A percentile compares a stretch with the other conserved stretches of the same genome.
Evolutionary conservation across 2,113 vertebrate species (phyloP).

Genomic region (Fregetta grallaria): DNA sequence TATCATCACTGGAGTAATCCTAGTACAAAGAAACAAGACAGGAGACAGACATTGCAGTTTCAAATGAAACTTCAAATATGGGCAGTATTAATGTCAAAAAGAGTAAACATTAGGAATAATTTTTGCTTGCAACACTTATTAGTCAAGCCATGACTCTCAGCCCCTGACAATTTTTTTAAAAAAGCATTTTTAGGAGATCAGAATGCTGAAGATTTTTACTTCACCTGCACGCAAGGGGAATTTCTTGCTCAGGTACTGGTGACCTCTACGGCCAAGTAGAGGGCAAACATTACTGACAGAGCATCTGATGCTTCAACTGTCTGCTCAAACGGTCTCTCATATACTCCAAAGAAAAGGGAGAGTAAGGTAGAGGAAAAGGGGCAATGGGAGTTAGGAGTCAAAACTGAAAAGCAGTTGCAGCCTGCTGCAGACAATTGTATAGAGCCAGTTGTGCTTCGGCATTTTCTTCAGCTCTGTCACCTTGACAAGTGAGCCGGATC

Average conservation of each 20-base stretch:
- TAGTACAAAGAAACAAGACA: constrained; percentile 58
- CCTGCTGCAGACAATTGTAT: background rate
- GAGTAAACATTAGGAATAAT: background rate
- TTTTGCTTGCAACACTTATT: background rate
- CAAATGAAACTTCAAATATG: background rate
- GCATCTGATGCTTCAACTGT: background rate
- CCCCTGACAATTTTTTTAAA: background rate
- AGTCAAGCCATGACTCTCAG: background rate
- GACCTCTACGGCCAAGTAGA: background rate
- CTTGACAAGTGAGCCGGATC: background rate
- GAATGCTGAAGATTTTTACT: background rate
- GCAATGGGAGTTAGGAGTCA: background rate
- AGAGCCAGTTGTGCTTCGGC: background rate
- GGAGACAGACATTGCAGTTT: background rate
- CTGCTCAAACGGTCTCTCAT: background rate
- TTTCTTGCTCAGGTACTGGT: background rate
- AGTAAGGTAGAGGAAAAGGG: background rate
- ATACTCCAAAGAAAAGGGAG: background rate
- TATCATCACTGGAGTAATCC: constrained; percentile 95
- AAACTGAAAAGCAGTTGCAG: background rate
- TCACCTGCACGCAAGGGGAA: background rate
- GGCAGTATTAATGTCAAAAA: background rate
- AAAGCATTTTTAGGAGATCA: background rate
- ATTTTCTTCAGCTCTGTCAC: background rate
- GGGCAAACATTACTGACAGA: background rate